These are phyloP conservation scores for Prietella phreatophila DNA, from an alignment of 2,113 vertebrate species.

Conservation along the genomic window DNA sequence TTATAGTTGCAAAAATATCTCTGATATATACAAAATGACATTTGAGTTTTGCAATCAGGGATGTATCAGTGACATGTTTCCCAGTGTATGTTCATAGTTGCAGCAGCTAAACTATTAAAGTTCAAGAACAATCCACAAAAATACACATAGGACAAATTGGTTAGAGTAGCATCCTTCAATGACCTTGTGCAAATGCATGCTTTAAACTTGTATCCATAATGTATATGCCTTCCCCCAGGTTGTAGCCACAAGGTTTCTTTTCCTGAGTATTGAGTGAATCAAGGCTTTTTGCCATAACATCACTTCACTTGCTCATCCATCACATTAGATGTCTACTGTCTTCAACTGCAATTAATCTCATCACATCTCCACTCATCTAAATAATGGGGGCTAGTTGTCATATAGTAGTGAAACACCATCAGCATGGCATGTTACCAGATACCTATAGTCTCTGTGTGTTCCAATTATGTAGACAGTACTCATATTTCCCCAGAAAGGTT, in stretches of 20 bases:
- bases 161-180: not conserved
- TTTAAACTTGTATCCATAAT: constrained; percentile 18
- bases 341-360: not conserved
- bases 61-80: not conserved
- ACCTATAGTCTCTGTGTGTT: not conserved
- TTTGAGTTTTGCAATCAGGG: not conserved
- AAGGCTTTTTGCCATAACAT: not conserved
- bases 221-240: constrained; percentile 1
- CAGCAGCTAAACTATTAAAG: not conserved
- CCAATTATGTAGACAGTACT: constrained; percentile 3
- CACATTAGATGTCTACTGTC: not conserved
- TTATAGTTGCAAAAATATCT: not conserved
- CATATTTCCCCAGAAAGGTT: constrained; percentile 2
- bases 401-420: not conserved
- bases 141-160: not conserved
- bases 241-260: not conserved
- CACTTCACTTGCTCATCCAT: not conserved
- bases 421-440: not conserved
- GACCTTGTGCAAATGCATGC: constrained; percentile 20
- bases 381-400: not conserved
- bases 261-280: constrained; percentile 24
- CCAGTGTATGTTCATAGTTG: not conserved
- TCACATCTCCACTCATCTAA: not conserved
- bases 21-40: not conserved
- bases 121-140: not conserved